Evolutionary conservation across 2,888 invertebrate genomes (phyloP), one percentile per base, ranked within the genome.

Genomic region (Leptura quadrifasciata): DNA sequence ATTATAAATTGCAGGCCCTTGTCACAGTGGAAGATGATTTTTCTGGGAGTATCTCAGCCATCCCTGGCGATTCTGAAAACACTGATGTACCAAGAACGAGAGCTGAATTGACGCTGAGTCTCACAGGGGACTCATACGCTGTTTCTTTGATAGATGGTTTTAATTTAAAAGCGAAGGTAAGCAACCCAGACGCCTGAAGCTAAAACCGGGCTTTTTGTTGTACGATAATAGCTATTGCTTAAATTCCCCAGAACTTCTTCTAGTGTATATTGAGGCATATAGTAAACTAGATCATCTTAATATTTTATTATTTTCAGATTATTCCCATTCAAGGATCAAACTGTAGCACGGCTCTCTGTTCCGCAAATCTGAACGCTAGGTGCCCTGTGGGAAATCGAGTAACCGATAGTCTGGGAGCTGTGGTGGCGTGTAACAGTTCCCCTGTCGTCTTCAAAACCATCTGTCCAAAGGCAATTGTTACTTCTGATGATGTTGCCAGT

Each of bases 91-190:
- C 69, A 35, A 69, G 58, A 17, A 70, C 75, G 10, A 52, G 52
- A 31, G 75, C 57, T 9, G 47, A 71, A 17, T 31, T 75, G 31
- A 71, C 64, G 8, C 35, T 75, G 8, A 47, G 58, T 47, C 18
- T 20, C n/a, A 24, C 67, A 18, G 55, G 47, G 24, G 75, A 75
- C 31, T 54, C 67, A 8, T 71, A 64, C 21, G 47, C 65, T 1
- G 75, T 75, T 15, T 75, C 75, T 52, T 24, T 75, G 15, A 18
- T 61, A 8, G 72, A 75, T 21, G 71, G 75, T 58, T 75, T 75
- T 18, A 75, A 75, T 67, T 31, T 71, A 5, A 35, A 24, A 60
- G 60, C 39, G n/a, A 75, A 75, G 58, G 75, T 75, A 54, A 70
- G 75, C 2, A 17, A 8, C 61, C 18, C 18, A 31, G 2, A 61